Conservation (phyloP, 2,797 vertebrate genomes). For the Bradypus variegatus region DNA sequence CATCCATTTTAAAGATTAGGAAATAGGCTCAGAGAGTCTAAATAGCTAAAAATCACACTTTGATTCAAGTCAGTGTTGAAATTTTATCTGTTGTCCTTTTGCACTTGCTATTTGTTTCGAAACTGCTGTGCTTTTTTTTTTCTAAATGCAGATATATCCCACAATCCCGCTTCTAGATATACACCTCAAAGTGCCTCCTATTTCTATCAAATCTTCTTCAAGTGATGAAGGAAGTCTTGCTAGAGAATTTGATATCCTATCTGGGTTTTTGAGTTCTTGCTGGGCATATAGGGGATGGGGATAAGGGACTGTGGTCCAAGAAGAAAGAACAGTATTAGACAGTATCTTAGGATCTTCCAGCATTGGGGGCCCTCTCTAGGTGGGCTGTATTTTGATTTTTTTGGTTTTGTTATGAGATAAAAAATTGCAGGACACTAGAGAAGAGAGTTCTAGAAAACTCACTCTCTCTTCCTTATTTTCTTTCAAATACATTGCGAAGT, state of each 20-base stretch:
- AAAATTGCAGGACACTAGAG: not conserved
- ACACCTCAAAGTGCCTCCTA: not conserved
- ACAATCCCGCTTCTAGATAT: too few species aligned
- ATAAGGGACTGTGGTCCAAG: not conserved
- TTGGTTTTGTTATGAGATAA: not conserved
- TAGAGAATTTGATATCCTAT: conserved; percentile 9
- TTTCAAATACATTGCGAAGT: not conserved
- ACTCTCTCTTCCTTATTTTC: not conserved
- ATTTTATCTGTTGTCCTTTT: not conserved
- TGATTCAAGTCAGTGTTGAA: not conserved
- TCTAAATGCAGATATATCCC: too few species aligned
- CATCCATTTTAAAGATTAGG: not conserved
- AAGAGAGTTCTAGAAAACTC: not conserved
- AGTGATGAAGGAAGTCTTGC: not conserved
- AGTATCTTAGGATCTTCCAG: not conserved
- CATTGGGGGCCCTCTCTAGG: not conserved
- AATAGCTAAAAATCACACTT: not conserved
- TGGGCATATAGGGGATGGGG: not conserved
- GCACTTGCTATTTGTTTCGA: not conserved
- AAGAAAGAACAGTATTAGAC: not conserved
- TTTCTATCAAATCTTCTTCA: conserved; percentile 23
- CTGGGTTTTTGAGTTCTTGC: conserved; percentile 20
- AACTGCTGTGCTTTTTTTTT: not conserved
- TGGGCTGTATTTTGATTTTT: not conserved
- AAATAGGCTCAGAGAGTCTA: not conserved